phyloP scores from a whole-genome alignment of 2,888 invertebrate species.

The Adineta ricciae region DNA sequence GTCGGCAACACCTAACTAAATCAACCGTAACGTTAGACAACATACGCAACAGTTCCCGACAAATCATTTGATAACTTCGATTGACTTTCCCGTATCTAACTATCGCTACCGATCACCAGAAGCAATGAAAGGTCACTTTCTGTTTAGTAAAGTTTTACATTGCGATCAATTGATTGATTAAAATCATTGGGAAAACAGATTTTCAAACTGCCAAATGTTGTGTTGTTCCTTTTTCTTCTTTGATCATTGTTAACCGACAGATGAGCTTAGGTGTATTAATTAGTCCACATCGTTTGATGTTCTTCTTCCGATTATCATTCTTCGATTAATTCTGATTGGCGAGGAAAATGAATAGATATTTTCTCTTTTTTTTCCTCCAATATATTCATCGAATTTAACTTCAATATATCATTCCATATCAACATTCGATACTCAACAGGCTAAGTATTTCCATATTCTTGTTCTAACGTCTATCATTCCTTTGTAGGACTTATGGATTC shows the following conservation, averaged over 20 bases:
- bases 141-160: too few relatives aligned
- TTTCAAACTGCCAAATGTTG: background rate
- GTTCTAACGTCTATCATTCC: background rate
- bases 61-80: background rate
- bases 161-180: background rate
- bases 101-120: background rate
- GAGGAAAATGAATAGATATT: background rate
- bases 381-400: background rate
- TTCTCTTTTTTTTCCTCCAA: background rate
- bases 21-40: background rate
- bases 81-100: background rate
- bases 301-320: background rate
- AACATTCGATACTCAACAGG: background rate
- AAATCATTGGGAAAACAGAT: background rate
- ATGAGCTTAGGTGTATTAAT: conserved; percentile 13
- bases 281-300: background rate
- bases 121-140: too few relatives aligned
- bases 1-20: background rate
- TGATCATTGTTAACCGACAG: background rate
- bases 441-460: background rate
- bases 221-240: background rate
- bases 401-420: background rate
- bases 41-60: background rate
- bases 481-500: background rate
- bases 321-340: background rate